phyloP scores from a whole-genome alignment of 1,140 invertebrate genomes.

The Archivesica marissinica region DNA sequence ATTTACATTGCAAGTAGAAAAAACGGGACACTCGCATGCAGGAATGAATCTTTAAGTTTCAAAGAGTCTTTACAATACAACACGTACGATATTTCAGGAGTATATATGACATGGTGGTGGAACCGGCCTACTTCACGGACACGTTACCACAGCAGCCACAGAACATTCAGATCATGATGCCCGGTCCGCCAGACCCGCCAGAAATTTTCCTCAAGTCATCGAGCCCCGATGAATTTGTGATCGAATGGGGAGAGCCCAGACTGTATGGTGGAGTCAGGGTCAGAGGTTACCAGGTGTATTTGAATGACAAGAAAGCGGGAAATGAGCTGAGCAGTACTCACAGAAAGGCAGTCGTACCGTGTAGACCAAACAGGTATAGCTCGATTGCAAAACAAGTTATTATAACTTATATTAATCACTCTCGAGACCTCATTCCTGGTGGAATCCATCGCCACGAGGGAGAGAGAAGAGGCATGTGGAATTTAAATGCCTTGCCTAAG shows the following conservation, averaged over 20 bases:
- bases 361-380: conserved; percentile 80
- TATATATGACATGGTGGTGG: conserved; percentile 80
- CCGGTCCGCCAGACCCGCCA: conserved; percentile 82
- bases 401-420: too few species aligned
- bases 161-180: conserved; percentile 81
- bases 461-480: too few species aligned
- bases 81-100: conserved; percentile 75
- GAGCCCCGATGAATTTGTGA: conserved; percentile 80
- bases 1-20: too few species aligned
- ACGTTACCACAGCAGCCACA: conserved; percentile 73
- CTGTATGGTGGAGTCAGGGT: conserved; percentile 80
- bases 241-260: conserved; percentile 83
- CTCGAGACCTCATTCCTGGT: too few species aligned
- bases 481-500: too few species aligned
- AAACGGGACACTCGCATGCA: too few species aligned
- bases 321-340: conserved; percentile 80
- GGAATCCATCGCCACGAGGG: too few species aligned
- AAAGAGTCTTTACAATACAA: too few species aligned
- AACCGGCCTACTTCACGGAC: conserved; percentile 78
- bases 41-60: too few species aligned
- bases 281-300: conserved; percentile 82
- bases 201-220: conserved; percentile 81
- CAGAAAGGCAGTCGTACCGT: conserved; percentile 82
- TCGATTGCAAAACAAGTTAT: too few species aligned
- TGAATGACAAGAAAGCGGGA: conserved; percentile 83